Base-by-base conservation (phyloP, 2,113 vertebrate genomes). In the Carassius auratus region DNA sequence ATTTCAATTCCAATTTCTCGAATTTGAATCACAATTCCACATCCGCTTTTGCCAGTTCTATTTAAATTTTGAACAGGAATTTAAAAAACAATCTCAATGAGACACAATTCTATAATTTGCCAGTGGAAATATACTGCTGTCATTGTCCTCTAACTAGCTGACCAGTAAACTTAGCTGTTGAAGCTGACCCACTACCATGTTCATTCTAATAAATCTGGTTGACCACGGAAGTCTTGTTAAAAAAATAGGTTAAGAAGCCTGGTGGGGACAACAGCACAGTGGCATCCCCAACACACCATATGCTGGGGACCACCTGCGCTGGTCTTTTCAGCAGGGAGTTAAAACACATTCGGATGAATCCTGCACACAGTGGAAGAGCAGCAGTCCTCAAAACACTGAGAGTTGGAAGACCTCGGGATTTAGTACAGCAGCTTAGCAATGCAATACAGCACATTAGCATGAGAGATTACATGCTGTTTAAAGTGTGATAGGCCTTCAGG, bases 321-420 rank as follows among this genome's bases (percentile, higher is more conserved):
- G 45, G 42, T 50, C 79, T 69, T 68, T 61, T 68, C 62, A 81
- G 42, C 23, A 69, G 79, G 62, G 79, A 81, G 79, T 81, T 81
- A 69, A 81, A 68, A 68, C 62, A 81, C 61, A 79, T 79, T 26
- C 10, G 69, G 79, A 50, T 81, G 45, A 66, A 81, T 81, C 17
- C 79, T 33, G 42, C 45, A 57, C 66, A 71, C 26, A 57, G 38
- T 33, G 8, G 66, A 48, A 81, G 79, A 81, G 79, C 15, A 0
- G 59, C 61, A 33, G 62, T 81, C 79, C 81, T 83, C 81, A 83
- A 59, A 83, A 50, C 81, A 57, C 23, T 13, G 68, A 42, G 81
- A 69, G 81, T 73, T 73, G 4, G 50, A 66, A 83, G 50, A 83
- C 81, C 66, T 19, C 21, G 19, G 68, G 62, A 68, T 23, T 81